Evolutionary conservation across 2,797 vertebrate species (phyloP), one percentile per base, ranked within the genome.

Genomic region (Oryzias sinensis): DNA sequence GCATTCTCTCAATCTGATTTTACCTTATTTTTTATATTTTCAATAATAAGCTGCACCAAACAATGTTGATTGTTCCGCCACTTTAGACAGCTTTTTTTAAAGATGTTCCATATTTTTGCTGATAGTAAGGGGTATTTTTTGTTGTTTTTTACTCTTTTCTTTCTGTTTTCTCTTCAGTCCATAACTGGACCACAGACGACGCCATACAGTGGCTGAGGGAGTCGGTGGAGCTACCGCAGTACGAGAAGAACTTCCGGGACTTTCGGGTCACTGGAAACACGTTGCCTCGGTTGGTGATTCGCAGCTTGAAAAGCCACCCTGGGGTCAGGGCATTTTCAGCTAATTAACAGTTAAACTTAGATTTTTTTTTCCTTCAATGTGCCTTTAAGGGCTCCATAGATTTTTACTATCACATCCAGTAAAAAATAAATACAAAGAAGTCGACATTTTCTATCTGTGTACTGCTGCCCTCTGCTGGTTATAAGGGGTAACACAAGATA

Each of bases 131-230:
- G 15, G 6, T 16, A 5, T 5, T 16, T 50, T 33, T 33, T 18
- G 18, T 20, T 13, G 14, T 2, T 37, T 37, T 18, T n/a, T 9
- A 27, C 7, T 43, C 8, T 7, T 27, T 1, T 24, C 25, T 7
- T n/a, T n/a, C 42, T 4, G 43, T 6, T 40, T 16, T n/a, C 18
- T 49, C 29, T 41, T 22, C 66, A 99, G 97, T 99, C 87, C 96
- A 99, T 89, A 99, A 99, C 90, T 99, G 97, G 97, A 99, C 97
- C 11, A 76, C 90, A 58, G 96, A 97, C 24, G 94, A 98, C 73
- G 91, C 95, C 1, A 86, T 97, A 72, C 93, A 93, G 72, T 99
- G 97, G 97, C 85, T 99, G 84, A 92, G 92, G 86, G 95, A 99
- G 71, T 96, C 97, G 51, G 97, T 99, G 80, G 97, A 99, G 90